phyloP scores from a whole-genome alignment of 2,888 invertebrate species.

The Ectropis crepuscularia region DNA sequence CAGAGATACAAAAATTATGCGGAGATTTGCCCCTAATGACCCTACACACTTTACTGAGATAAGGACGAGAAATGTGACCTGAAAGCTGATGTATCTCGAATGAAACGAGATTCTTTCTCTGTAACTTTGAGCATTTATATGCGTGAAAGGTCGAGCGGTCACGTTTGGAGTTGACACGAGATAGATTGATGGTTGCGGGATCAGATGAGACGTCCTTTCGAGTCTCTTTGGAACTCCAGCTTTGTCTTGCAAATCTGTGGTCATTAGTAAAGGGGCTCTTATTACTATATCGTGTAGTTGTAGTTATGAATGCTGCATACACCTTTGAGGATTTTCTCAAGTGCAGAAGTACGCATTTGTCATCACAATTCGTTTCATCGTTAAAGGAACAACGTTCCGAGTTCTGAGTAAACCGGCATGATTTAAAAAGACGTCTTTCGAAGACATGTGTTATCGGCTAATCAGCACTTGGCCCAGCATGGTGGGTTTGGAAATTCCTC shows the following conservation, averaged over 20 bases:
- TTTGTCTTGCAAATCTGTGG: slow-evolving; percentile 14
- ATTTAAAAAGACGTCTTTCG: too few species aligned
- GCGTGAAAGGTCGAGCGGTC: slow-evolving; percentile 23
- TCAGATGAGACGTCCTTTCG: slow-evolving; percentile 8
- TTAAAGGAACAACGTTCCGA: too few species aligned
- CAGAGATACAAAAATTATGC: slow-evolving; percentile 38
- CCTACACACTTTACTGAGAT: slow-evolving; percentile 21
- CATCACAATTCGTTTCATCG: too few species aligned
- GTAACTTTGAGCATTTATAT: slow-evolving; percentile 14
- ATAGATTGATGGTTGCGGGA: slow-evolving; percentile 20
- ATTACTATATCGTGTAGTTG: neutral
- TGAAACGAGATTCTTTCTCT: slow-evolving; percentile 23
- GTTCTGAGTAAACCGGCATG: too few species aligned
- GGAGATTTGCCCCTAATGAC: slow-evolving; percentile 22
- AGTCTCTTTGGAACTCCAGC: slow-evolving; percentile 3
- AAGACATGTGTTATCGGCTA: too few species aligned
- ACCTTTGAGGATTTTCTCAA: too few species aligned
- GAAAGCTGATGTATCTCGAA: slow-evolving; percentile 10
- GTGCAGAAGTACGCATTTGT: too few species aligned
- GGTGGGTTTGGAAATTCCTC: too few species aligned
- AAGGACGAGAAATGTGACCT: slow-evolving; percentile 15
- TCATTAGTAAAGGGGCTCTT: neutral
- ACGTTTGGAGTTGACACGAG: slow-evolving; percentile 22
- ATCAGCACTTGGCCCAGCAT: too few species aligned
- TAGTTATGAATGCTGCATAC: too few species aligned